Evolutionary conservation across 2,888 invertebrate genomes (phyloP).

Genomic region (Sphaerophoria rueppellii): DNA sequence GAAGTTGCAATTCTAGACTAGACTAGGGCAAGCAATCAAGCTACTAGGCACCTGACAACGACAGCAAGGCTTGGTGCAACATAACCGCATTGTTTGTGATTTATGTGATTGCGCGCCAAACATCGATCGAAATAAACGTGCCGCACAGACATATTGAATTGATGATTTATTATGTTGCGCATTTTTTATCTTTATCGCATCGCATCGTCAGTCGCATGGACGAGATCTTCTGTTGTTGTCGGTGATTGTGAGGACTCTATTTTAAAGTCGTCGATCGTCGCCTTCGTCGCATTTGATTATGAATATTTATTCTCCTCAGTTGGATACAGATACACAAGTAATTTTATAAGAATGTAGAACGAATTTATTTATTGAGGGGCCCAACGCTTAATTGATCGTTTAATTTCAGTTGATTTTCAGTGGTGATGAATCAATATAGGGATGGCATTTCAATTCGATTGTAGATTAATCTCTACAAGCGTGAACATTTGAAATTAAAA

Average conservation of each 20-base stretch:
- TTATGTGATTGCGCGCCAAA: conserved; percentile 70
- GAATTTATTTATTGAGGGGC: conserved; percentile 55
- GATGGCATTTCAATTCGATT: conserved; percentile 14
- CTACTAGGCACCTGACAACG: conserved; percentile 29
- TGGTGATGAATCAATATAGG: conserved; percentile 40
- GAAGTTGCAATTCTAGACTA: conserved; percentile 25
- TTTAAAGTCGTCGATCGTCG: background rate
- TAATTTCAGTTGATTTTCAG: conserved; percentile 53
- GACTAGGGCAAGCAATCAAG: conserved; percentile 25
- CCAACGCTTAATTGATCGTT: conserved; percentile 64
- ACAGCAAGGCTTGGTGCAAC: conserved; percentile 23
- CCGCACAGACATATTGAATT: conserved; percentile 72
- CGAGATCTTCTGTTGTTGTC: conserved; percentile 24
- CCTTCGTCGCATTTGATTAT: conserved; percentile 63
- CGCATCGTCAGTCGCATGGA: conserved; percentile 8
- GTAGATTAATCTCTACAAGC: background rate
- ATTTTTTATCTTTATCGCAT: conserved; percentile 68
- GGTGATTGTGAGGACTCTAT: conserved; percentile 67
- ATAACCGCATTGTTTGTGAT: conserved; percentile 54
- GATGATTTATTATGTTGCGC: conserved; percentile 71
- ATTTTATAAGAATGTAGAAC: conserved; percentile 63
- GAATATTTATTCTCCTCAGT: conserved; percentile 67
- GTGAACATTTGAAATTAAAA: background rate
- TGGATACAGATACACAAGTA: conserved; percentile 58
- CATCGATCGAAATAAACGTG: conserved; percentile 71